Evolutionary conservation across 2,888 invertebrate species (phyloP).

Genomic region (Gibbula magus): DNA sequence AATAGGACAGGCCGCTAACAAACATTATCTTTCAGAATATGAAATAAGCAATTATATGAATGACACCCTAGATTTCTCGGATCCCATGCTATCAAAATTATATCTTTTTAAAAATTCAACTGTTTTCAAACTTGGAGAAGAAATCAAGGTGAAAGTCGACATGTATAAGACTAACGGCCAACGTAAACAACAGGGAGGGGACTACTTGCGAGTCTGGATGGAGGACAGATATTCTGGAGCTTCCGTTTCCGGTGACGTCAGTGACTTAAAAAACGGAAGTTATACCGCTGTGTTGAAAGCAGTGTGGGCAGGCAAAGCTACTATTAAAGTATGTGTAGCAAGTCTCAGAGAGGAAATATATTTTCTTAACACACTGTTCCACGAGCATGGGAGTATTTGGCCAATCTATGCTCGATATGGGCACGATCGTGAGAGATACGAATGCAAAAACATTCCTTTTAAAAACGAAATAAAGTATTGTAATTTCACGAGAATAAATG

Average conservation of each 20-base stretch:
- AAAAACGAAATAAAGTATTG: too few relatives aligned
- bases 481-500: too few relatives aligned
- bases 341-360: neutral
- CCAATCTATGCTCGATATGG: neutral
- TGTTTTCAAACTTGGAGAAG: neutral
- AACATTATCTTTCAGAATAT: too few relatives aligned
- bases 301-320: neutral
- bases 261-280: neutral
- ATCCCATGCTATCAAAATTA: neutral
- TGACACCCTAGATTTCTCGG: too few relatives aligned
- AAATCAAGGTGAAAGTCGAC: neutral
- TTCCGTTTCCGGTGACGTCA: constrained; percentile 6
- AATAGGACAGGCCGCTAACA: too few relatives aligned
- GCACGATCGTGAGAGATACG: neutral
- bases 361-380: neutral
- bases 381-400: neutral
- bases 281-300: neutral
- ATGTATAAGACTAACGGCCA: neutral
- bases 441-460: too few relatives aligned
- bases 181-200: neutral
- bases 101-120: neutral
- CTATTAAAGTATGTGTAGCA: neutral
- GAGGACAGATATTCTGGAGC: neutral
- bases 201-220: neutral
- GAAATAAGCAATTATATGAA: too few relatives aligned